Conservation (phyloP, 2,113 vertebrate genomes). For the Ranitomeya imitator region DNA sequence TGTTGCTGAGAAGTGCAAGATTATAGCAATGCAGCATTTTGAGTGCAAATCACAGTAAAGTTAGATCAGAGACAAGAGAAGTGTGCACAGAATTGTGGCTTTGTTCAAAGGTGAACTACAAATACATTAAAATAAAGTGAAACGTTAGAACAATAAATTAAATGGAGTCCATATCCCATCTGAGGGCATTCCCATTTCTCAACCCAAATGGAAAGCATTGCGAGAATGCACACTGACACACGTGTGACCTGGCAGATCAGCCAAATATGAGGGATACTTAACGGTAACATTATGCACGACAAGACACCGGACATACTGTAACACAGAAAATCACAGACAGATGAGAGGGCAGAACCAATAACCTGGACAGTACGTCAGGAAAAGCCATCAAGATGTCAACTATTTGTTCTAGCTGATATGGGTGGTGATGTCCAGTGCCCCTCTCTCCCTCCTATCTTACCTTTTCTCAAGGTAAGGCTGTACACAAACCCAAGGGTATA, state of each 20-base stretch:
- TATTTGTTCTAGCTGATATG: too few species aligned
- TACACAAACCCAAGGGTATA: too few species aligned
- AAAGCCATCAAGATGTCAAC: too few species aligned
- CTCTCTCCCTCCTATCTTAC: too few species aligned
- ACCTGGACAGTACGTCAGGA: too few species aligned
- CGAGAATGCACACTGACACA: background rate
- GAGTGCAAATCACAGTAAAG: constrained; percentile 15
- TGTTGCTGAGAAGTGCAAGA: constrained; percentile 54
- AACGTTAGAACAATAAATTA: constrained; percentile 63
- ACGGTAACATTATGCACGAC: background rate
- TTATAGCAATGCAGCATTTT: constrained; percentile 53
- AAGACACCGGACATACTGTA: background rate
- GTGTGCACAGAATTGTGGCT: background rate
- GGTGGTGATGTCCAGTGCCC: too few species aligned
- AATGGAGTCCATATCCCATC: background rate
- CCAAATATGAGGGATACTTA: background rate
- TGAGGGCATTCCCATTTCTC: constrained; percentile 41
- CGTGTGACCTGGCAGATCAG: background rate
- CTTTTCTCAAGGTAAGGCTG: too few species aligned
- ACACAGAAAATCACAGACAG: background rate
- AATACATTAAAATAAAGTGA: constrained; percentile 62
- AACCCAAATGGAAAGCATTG: constrained; percentile 31
- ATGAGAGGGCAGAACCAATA: background rate
- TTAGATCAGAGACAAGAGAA: background rate
- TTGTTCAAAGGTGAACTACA: constrained; percentile 64